phyloP scores from a whole-genome alignment of 2,113 vertebrate genomes.

The Nesogale talazaci region DNA sequence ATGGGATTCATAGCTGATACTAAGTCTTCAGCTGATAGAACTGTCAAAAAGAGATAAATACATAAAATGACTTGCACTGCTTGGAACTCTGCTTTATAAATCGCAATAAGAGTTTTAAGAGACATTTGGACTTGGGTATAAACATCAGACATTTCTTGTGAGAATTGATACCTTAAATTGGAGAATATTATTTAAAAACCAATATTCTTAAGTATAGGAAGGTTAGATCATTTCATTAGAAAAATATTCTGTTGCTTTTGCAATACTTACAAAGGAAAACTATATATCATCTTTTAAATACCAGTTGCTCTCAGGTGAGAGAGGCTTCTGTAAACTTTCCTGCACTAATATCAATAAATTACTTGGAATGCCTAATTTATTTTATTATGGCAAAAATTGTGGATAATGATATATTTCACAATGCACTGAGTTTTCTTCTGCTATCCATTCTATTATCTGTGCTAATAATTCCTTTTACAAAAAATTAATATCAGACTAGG shows the following conservation, averaged over 20 bases:
- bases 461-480: too few species aligned
- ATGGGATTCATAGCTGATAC: conserved; percentile 69
- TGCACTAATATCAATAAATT: background rate
- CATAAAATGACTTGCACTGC: conserved; percentile 44
- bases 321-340: background rate
- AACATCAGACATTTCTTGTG: conserved; percentile 29
- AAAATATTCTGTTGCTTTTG: background rate
- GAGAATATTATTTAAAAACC: conserved; percentile 52
- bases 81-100: conserved; percentile 54
- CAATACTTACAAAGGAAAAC: background rate
- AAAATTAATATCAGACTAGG: too few species aligned
- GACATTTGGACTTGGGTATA: background rate
- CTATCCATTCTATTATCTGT: background rate
- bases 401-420: background rate
- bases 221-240: conserved; percentile 4
- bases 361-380: background rate
- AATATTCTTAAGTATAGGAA: background rate
- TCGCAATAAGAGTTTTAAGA: conserved; percentile 48
- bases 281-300: background rate
- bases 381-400: background rate
- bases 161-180: conserved; percentile 29
- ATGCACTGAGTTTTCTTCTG: background rate
- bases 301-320: background rate
- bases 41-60: conserved; percentile 47
- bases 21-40: conserved; percentile 63